Conservation (phyloP, 2,888 invertebrate genomes). For the Acrocyrtus sp. region DNA sequence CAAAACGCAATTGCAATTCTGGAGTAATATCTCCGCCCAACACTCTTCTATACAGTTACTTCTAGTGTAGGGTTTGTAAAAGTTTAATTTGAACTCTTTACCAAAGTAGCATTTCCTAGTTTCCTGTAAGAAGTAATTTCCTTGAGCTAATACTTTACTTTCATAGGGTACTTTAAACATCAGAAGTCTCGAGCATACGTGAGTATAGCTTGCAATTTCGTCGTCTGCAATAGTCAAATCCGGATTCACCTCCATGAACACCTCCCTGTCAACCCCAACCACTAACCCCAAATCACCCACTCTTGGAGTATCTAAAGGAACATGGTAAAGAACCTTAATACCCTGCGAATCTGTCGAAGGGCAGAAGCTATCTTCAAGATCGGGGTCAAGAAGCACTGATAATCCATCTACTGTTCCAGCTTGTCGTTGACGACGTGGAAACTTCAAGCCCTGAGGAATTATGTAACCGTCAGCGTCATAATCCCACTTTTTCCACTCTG, state of each 20-base stretch:
- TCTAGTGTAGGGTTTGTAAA: slow-evolving; percentile 52
- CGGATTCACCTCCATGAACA: slow-evolving; percentile 40
- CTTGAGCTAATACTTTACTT: slow-evolving; percentile 16
- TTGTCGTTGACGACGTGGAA: slow-evolving; percentile 27
- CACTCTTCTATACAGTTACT: slow-evolving; percentile 44
- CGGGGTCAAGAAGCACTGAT: slow-evolving; percentile 50
- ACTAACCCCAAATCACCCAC: slow-evolving; percentile 41
- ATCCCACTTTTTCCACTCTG: slow-evolving; percentile 51
- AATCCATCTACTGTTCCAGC: slow-evolving; percentile 43
- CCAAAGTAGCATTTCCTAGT: slow-evolving; percentile 55
- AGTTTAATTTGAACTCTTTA: slow-evolving; percentile 42
- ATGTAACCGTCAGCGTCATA: slow-evolving; percentile 31
- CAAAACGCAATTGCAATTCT: slow-evolving; percentile 48
- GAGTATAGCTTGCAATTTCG: slow-evolving; percentile 30
- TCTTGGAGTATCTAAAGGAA: slow-evolving; percentile 37
- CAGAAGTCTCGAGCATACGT: slow-evolving; percentile 8
- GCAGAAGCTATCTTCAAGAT: slow-evolving; percentile 52
- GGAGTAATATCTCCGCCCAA: slow-evolving; percentile 23
- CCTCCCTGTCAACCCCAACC: slow-evolving; percentile 36
- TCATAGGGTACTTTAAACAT: not conserved
- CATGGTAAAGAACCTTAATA: slow-evolving; percentile 37
- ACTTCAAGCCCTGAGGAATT: slow-evolving; percentile 8
- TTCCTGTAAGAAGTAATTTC: slow-evolving; percentile 21
- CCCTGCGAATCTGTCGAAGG: slow-evolving; percentile 54
- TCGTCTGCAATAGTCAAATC: slow-evolving; percentile 43